Evolutionary conservation across 2,888 invertebrate genomes (phyloP).

Genomic region (Yponomeuta evonymella): DNA sequence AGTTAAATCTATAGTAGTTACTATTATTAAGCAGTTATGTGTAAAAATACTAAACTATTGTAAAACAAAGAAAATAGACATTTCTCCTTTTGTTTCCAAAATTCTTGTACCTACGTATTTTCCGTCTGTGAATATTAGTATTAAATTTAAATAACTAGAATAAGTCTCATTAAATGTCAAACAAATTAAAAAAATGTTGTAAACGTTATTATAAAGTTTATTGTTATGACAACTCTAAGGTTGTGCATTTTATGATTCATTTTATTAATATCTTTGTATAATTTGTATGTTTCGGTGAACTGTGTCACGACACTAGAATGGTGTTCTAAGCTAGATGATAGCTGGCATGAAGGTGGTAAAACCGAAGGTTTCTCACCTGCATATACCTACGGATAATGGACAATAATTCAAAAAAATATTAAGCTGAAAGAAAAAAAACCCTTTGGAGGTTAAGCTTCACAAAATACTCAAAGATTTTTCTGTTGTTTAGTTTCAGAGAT

Average conservation of each 20-base stretch:
- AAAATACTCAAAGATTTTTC: too few species aligned
- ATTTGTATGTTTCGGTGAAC: background rate
- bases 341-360: too few species aligned
- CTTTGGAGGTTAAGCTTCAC: too few species aligned
- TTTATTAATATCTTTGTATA: background rate
- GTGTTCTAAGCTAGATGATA: too few species aligned
- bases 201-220: background rate
- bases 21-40: too few species aligned
- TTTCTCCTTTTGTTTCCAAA: background rate
- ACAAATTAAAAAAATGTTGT: background rate
- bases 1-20: background rate
- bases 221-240: conserved; percentile 2
- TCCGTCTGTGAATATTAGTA: conserved; percentile 5
- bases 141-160: background rate
- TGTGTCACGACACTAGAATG: background rate
- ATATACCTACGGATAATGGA: too few species aligned
- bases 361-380: too few species aligned
- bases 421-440: too few species aligned
- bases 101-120: conserved; percentile 5
- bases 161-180: background rate
- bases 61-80: background rate
- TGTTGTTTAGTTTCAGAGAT: too few species aligned
- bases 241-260: background rate
- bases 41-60: background rate
- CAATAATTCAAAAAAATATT: too few species aligned